These are phyloP conservation scores for Crotalus viridis DNA, from an alignment of 2,113 vertebrate species.

Conservation along the genomic window DNA sequence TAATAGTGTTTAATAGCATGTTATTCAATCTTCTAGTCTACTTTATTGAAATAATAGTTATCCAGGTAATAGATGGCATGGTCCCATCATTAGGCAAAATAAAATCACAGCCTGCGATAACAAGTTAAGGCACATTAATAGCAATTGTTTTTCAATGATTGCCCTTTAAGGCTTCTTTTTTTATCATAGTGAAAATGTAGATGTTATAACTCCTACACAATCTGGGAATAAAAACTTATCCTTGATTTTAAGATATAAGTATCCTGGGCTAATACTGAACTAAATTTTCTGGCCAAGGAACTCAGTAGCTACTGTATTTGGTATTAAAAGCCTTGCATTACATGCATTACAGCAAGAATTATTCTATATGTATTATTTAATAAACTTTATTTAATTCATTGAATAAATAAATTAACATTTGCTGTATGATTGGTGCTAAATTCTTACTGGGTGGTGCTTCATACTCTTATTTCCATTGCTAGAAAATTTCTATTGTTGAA, in stretches of 20 bases:
- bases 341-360: slow-evolving; percentile 10
- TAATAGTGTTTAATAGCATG: neutral
- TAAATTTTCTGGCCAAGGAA: neutral
- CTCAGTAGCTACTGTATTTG: neutral
- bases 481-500: neutral
- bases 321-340: slow-evolving; percentile 12
- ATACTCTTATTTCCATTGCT: neutral
- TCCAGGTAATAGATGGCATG: neutral
- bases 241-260: neutral
- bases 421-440: neutral
- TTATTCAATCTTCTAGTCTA: neutral
- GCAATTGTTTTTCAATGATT: neutral
- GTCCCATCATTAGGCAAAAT: neutral
- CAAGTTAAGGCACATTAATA: neutral
- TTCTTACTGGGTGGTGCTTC: neutral
- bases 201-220: neutral
- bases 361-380: neutral
- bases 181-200: neutral
- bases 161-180: neutral
- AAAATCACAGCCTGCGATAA: neutral
- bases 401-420: neutral
- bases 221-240: neutral
- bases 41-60: neutral
- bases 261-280: neutral
- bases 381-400: neutral